These are phyloP conservation scores for Callitettix versicolor DNA, from an alignment of 1,140 invertebrate species.

Conservation along the genomic window DNA sequence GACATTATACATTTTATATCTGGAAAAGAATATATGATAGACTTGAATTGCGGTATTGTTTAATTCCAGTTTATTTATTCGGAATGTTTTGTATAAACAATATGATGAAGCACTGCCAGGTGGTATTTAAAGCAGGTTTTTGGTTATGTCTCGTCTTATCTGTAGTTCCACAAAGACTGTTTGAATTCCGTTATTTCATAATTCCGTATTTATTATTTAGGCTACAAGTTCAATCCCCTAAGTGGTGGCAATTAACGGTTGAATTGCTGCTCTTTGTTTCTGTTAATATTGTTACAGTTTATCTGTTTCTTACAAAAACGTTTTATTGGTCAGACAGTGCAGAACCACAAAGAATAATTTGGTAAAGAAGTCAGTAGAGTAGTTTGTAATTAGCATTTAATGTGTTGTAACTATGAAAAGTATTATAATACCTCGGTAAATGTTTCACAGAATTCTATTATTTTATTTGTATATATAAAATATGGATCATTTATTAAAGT, in stretches of 20 bases:
- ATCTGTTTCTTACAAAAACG: slow-evolving; percentile 71
- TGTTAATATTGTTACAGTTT: slow-evolving; percentile 68
- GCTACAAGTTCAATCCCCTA: slow-evolving; percentile 31
- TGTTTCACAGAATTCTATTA: too few relatives aligned
- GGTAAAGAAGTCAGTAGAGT: slow-evolving; percentile 51
- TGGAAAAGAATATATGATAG: slow-evolving; percentile 77
- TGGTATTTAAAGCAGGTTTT: slow-evolving; percentile 53
- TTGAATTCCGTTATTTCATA: slow-evolving; percentile 93
- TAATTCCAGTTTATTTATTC: slow-evolving; percentile 71
- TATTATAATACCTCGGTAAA: too few relatives aligned
- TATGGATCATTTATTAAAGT: too few relatives aligned
- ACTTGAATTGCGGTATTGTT: slow-evolving; percentile 52
- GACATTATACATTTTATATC: slow-evolving; percentile 93
- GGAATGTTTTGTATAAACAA: slow-evolving; percentile 48
- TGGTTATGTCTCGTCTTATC: slow-evolving; percentile 45
- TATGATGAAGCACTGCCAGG: slow-evolving; percentile 44
- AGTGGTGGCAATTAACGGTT: slow-evolving; percentile 38
- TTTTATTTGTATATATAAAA: too few relatives aligned
- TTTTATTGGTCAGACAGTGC: slow-evolving; percentile 72
- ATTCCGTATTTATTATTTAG: slow-evolving; percentile 81
- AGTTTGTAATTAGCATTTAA: too few relatives aligned
- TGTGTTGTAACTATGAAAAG: too few relatives aligned
- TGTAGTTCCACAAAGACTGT: slow-evolving; percentile 69
- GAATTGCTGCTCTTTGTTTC: slow-evolving; percentile 61
- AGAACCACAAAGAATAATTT: slow-evolving; percentile 80